A percentile compares a stretch with the other conserved stretches of the same genome.
These are phyloP conservation scores for Philypnodon macrostomus DNA, from an alignment of 2,797 vertebrate species.

Conservation along the genomic window DNA sequence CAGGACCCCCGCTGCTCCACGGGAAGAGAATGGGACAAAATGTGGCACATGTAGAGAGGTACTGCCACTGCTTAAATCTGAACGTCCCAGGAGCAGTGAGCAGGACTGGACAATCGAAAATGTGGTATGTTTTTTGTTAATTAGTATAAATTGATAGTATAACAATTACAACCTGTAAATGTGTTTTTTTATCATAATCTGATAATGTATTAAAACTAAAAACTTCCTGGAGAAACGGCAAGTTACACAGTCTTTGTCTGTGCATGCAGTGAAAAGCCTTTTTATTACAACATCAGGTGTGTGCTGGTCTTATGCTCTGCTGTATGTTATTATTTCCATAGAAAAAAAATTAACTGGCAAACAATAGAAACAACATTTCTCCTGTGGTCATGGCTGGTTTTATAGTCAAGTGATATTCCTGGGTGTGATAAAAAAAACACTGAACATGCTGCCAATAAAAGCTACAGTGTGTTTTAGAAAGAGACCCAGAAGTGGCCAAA, in stretches of 20 bases:
- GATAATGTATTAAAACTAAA: background rate
- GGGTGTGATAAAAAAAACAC: background rate
- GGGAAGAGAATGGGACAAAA: slow-evolving; percentile 6
- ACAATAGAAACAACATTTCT: no score
- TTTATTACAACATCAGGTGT: slow-evolving; percentile 11
- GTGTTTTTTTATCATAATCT: background rate
- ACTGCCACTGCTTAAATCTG: background rate
- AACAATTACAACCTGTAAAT: no score
- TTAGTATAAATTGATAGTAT: no score
- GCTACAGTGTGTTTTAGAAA: background rate
- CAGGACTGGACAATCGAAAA: slow-evolving; percentile 4
- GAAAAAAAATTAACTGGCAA: no score
- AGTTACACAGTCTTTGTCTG: slow-evolving; percentile 42
- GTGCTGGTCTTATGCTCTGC: background rate
- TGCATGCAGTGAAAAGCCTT: slow-evolving; percentile 77
- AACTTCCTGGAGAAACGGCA: background rate
- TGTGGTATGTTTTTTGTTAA: no score
- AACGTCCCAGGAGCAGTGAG: background rate
- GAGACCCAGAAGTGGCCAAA: background rate
- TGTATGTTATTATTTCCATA: no score
- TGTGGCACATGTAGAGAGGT: background rate
- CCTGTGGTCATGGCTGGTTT: background rate
- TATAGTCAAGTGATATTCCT: background rate
- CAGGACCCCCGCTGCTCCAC: slow-evolving; percentile 47
- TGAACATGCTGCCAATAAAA: background rate